These are phyloP conservation scores for Herpailurus yagouaroundi DNA, from an alignment of 2,113 vertebrate genomes.

Conservation along the genomic window DNA sequence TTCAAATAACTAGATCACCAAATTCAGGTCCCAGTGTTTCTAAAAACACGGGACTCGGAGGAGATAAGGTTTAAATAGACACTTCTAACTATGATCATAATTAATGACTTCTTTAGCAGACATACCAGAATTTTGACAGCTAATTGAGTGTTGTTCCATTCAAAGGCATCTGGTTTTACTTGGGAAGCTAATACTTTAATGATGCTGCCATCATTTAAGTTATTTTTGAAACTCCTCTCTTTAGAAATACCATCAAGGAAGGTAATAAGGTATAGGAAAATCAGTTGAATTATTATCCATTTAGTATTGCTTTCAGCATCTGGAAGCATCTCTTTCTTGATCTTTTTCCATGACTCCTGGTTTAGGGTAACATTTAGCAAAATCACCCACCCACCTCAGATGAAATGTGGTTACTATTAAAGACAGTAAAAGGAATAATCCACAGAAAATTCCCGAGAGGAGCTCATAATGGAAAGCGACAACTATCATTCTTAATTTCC, in stretches of 20 bases:
- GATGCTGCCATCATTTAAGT: background rate
- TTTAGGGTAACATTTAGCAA: conserved; percentile 35
- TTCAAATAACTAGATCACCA: conserved; percentile 38
- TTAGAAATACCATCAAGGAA: conserved; percentile 34
- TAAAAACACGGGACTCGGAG: conserved; percentile 20
- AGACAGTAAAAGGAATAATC: conserved; percentile 4
- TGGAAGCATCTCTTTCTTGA: conserved; percentile 9
- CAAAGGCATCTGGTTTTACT: conserved; percentile 34
- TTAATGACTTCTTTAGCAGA: conserved; percentile 48
- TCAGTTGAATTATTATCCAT: conserved; percentile 2
- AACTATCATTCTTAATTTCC: conserved; percentile 5
- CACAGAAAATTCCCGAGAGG: conserved; percentile 2
- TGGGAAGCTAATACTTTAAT: conserved; percentile 37
- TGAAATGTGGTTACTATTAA: conserved; percentile 3
- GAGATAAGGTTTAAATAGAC: conserved; percentile 42
- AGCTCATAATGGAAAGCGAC: background rate
- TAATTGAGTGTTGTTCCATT: conserved; percentile 31
- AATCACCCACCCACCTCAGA: background rate
- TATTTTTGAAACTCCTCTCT: conserved; percentile 29
- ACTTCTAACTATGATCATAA: conserved; percentile 41
- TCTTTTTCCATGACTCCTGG: conserved; percentile 10
- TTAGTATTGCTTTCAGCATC: background rate
- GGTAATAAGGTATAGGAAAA: conserved; percentile 5
- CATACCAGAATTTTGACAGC: conserved; percentile 33
- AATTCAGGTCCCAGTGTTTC: conserved; percentile 43